Conservation (phyloP, 2,797 vertebrate species). For the Aeoliscus strigatus region DNA sequence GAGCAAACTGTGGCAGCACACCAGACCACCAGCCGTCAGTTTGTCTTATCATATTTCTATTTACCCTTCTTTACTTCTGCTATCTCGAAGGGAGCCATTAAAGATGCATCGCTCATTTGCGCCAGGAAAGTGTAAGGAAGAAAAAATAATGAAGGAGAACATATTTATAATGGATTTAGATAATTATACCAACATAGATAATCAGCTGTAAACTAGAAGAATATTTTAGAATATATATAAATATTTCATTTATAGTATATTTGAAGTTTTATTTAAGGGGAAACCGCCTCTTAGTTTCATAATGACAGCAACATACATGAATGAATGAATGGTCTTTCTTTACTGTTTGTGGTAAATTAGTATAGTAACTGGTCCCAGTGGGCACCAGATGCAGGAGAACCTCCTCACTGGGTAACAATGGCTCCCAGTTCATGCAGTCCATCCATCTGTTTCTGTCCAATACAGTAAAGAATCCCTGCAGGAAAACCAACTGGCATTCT, state of each 20-base stretch:
- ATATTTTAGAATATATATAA: too few species aligned
- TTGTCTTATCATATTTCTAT: constrained; percentile 60
- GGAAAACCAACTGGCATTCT: constrained; percentile 60
- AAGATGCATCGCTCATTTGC: constrained; percentile 54
- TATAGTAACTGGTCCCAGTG: constrained; percentile 48
- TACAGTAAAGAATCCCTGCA: constrained; percentile 63
- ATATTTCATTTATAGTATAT: too few species aligned
- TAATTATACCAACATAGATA: too few species aligned
- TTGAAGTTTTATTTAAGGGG: too few species aligned
- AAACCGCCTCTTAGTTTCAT: too few species aligned
- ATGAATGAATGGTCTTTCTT: constrained; percentile 26
- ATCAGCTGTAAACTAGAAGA: too few species aligned
- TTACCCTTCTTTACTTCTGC: constrained; percentile 45
- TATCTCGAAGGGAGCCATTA: constrained; percentile 55
- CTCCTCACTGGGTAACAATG: constrained; percentile 49
- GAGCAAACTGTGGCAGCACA: constrained; percentile 71
- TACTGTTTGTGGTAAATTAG: constrained; percentile 29
- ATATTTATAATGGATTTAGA: too few species aligned
- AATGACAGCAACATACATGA: constrained; percentile 2
- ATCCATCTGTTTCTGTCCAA: constrained; percentile 63
- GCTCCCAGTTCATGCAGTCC: constrained; percentile 40
- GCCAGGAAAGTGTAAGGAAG: too few species aligned
- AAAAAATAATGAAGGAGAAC: too few species aligned
- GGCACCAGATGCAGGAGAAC: constrained; percentile 59
- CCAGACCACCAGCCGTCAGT: constrained; percentile 47